Evolutionary conservation across 2,888 invertebrate genomes (phyloP), one percentile per base, ranked within the genome.

Genomic region (Orchestes rusci): DNA sequence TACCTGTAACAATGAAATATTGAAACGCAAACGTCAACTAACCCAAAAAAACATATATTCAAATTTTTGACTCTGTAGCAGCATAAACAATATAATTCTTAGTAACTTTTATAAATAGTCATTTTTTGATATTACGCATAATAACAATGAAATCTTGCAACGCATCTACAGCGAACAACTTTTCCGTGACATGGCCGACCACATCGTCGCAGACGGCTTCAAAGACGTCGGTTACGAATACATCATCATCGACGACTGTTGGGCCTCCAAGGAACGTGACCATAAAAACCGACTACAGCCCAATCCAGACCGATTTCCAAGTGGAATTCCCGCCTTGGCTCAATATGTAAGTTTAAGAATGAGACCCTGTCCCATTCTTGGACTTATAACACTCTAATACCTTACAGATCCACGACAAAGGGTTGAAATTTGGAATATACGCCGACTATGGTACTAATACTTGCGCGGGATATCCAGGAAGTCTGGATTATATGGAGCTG

Each of bases 361-460:
- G n/a, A n/a, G n/a, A n/a, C n/a, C n/a, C n/a, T n/a, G n/a, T n/a
- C n/a, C n/a, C n/a, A n/a, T n/a, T n/a, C n/a, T n/a, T n/a, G n/a
- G n/a, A n/a, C n/a, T n/a, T n/a, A n/a, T n/a, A n/a, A n/a, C n/a
- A n/a, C n/a, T n/a, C n/a, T n/a, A n/a, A n/a, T n/a, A n/a, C 2
- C 17, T 52, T 51, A 39, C 41, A 86, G 85, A 71, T 87, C 39
- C 88, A 89, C 59, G 65, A 68, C 5, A 75, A 73, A 59, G 86
- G 86, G 1, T 65, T 90, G 13, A 83, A 85, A 63, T 82, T 89
- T 61, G 89, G 87, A 4, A 79, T 89, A 56, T 90, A 90, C 63
- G 82, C 82, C 55, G 87, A 89, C 65, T 85, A 82, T 59, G 89
- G 89, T 0, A 80, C 75, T 17, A 65, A 71, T 45, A 90, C 90